Percentiles rank a stretch among this genome's conserved stretches.
Evolutionary conservation across 2,797 vertebrate species (phyloP).

Genomic region (Brachyalestes nurse): DNA sequence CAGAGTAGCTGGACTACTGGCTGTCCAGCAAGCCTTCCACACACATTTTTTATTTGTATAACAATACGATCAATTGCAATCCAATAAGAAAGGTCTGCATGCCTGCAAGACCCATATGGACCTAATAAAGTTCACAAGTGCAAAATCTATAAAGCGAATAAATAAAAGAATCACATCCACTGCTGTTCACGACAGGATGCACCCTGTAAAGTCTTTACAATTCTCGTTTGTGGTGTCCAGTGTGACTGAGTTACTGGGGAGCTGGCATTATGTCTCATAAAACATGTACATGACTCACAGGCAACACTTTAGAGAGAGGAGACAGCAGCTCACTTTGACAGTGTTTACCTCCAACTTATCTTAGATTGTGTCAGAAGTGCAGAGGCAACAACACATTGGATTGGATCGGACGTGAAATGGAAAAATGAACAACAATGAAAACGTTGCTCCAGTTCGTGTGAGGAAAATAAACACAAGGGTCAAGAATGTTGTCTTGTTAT

Average conservation of each 20-base stretch:
- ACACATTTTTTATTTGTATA: slow-evolving; percentile 10
- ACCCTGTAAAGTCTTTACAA: slow-evolving; percentile 18
- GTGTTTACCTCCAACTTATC: slow-evolving; percentile 16
- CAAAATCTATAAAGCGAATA: slow-evolving; percentile 26
- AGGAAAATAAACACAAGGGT: not conserved
- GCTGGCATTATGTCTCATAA: slow-evolving; percentile 1
- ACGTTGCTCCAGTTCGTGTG: not conserved
- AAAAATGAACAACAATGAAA: slow-evolving; percentile 2
- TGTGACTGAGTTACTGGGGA: slow-evolving; percentile 18
- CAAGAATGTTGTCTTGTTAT: not conserved
- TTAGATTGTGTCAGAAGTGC: not conserved
- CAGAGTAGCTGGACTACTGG: not conserved
- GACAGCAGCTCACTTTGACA: not conserved
- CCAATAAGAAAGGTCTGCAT: not conserved
- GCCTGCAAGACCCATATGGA: not conserved
- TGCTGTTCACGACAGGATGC: not conserved
- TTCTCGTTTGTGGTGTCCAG: not conserved
- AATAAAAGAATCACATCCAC: not conserved
- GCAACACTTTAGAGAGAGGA: not conserved
- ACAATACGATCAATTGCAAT: slow-evolving; percentile 8
- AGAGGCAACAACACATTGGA: not conserved
- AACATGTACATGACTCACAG: slow-evolving; percentile 10
- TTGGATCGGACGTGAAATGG: not conserved
- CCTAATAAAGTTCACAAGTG: slow-evolving; percentile 6
- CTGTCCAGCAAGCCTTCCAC: not conserved